These are phyloP conservation scores for Dryocosmus kuriphilus DNA, from an alignment of 2,888 invertebrate genomes.

Conservation along the genomic window DNA sequence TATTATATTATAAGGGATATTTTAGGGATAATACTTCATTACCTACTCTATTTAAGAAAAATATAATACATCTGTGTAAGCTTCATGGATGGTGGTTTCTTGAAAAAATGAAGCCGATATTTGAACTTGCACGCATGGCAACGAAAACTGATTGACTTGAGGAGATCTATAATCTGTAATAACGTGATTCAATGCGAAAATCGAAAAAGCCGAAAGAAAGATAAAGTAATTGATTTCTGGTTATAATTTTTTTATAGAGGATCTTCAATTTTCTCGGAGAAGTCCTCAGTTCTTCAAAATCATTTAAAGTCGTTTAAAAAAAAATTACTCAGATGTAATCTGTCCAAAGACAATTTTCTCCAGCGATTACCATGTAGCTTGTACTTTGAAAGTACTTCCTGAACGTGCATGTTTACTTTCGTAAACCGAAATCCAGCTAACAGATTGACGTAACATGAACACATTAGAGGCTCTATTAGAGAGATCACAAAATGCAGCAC, in stretches of 20 bases:
- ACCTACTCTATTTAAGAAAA: neutral
- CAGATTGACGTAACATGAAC: too few relatives aligned
- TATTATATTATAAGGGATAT: neutral
- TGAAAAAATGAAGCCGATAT: neutral
- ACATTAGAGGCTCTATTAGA: neutral
- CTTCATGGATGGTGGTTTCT: neutral
- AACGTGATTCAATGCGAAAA: neutral
- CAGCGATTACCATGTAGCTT: too few relatives aligned
- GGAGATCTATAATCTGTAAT: neutral
- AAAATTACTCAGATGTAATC: too few relatives aligned
- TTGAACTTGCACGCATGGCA: neutral
- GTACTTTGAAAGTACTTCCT: too few relatives aligned
- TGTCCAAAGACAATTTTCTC: too few relatives aligned
- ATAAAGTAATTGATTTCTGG: neutral
- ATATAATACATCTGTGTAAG: neutral
- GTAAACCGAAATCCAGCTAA: too few relatives aligned
- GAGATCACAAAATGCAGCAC: neutral
- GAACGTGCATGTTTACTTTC: too few relatives aligned
- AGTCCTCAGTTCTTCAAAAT: too few relatives aligned
- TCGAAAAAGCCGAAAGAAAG: neutral
- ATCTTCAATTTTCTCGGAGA: too few relatives aligned
- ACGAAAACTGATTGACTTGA: neutral
- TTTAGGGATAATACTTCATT: neutral
- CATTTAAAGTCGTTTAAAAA: too few relatives aligned
- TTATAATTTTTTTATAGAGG: neutral